These are phyloP conservation scores for Hanleya hanleyi DNA, from an alignment of 2,888 invertebrate species.

Conservation along the genomic window DNA sequence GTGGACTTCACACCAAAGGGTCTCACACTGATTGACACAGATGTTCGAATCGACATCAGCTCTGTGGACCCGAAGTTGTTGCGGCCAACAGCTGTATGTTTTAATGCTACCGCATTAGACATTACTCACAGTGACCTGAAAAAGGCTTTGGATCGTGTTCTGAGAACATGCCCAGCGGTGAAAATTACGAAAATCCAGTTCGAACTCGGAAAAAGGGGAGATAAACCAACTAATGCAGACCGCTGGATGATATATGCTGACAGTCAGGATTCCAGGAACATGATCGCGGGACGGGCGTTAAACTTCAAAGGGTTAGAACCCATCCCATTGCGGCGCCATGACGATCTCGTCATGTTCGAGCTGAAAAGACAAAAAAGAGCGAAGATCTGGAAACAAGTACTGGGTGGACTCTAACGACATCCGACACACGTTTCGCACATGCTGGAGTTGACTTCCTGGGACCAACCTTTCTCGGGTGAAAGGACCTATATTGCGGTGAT, in stretches of 20 bases:
- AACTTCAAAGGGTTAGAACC: neutral
- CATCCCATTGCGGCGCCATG: neutral
- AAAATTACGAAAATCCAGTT: neutral
- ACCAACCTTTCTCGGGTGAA: too few species aligned
- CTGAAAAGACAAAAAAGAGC: neutral
- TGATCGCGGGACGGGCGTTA: neutral
- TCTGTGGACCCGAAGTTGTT: neutral
- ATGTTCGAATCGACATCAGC: neutral
- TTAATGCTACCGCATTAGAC: neutral
- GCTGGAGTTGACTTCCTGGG: too few species aligned
- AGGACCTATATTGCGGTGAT: too few species aligned
- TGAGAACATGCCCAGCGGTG: neutral
- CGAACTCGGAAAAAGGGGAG: neutral
- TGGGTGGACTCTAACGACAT: too few species aligned
- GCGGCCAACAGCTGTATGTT: neutral
- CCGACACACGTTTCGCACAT: too few species aligned
- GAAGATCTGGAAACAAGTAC: neutral
- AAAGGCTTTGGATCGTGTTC: neutral
- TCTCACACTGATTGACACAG: too few species aligned
- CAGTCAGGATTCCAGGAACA: neutral
- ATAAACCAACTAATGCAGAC: neutral
- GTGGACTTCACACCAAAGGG: too few species aligned
- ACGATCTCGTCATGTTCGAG: neutral
- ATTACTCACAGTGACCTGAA: neutral
- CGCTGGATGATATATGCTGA: neutral